A percentile compares a stretch with the other conserved stretches of the same genome.
These are phyloP conservation scores for Ennomos fuscantarius DNA, from an alignment of 2,888 invertebrate species.

Conservation along the genomic window DNA sequence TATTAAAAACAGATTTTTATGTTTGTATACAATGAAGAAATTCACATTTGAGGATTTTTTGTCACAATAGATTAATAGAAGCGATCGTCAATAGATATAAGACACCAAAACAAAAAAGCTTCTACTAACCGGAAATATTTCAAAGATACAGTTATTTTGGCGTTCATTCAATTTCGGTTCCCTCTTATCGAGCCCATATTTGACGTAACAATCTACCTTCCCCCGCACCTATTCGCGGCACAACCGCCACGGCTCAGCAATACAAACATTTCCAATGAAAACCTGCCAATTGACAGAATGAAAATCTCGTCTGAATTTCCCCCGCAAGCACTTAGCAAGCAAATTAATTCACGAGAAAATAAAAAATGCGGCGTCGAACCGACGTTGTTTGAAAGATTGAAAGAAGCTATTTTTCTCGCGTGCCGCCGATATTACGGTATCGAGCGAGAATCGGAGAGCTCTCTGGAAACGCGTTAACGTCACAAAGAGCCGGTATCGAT, in stretches of 20 bases:
- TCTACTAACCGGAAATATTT: conserved; percentile 15
- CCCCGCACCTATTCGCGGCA: conserved; percentile 44
- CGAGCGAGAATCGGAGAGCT: conserved; percentile 46
- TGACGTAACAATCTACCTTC: conserved; percentile 43
- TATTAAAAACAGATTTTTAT: too few species aligned
- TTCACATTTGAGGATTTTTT: too few species aligned
- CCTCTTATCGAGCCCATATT: conserved; percentile 36
- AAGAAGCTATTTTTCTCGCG: conserved; percentile 65
- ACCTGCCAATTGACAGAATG: conserved; percentile 57
- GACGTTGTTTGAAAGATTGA: conserved; percentile 61
- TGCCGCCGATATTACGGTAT: conserved; percentile 57
- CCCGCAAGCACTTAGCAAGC: conserved; percentile 65
- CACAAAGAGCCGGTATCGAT: conserved; percentile 64
- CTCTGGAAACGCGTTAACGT: conserved; percentile 57
- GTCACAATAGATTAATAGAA: too few species aligned
- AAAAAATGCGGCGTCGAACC: conserved; percentile 57
- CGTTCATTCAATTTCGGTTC: conserved; percentile 35
- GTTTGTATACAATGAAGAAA: too few species aligned
- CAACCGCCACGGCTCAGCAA: conserved; percentile 54
- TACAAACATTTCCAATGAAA: conserved; percentile 61
- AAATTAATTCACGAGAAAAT: conserved; percentile 73
- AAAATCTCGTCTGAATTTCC: conserved; percentile 61
- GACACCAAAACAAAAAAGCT: conserved; percentile 21
- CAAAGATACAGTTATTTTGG: conserved; percentile 28
- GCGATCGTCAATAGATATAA: conserved; percentile 11